These are phyloP conservation scores for Subacronicta megacephala DNA, from an alignment of 2,888 invertebrate species.

Conservation along the genomic window DNA sequence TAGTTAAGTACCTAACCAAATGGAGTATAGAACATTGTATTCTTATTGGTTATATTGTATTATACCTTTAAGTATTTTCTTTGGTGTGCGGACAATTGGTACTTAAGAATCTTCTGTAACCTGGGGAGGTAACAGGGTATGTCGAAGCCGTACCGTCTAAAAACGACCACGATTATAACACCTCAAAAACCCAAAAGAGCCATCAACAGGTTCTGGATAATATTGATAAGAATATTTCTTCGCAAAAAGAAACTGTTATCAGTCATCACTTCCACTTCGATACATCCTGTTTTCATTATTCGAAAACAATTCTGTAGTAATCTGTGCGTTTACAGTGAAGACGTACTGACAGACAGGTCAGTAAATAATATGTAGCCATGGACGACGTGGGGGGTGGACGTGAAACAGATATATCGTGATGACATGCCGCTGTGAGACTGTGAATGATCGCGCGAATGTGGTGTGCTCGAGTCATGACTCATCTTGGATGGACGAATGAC, in stretches of 20 bases:
- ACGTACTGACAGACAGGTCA: conserved; percentile 32
- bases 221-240: too few species aligned
- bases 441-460: conserved; percentile 22
- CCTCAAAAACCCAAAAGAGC: too few species aligned
- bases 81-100: too few species aligned
- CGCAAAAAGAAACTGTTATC: not conserved
- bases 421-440: conserved; percentile 14
- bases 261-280: not conserved
- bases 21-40: too few species aligned
- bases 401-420: conserved; percentile 33
- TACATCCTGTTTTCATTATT: conserved; percentile 11
- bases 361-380: conserved; percentile 31
- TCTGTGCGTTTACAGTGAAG: conserved; percentile 15
- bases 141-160: too few species aligned
- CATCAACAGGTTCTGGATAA: too few species aligned
- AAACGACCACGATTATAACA: too few species aligned
- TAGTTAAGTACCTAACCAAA: too few species aligned
- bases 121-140: too few species aligned
- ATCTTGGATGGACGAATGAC: not conserved
- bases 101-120: too few species aligned
- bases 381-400: conserved; percentile 31
- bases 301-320: conserved; percentile 8
- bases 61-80: too few species aligned
- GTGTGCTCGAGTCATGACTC: conserved; percentile 26
- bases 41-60: too few species aligned